A percentile compares a stretch with the other conserved stretches of the same genome.
Evolutionary conservation across 1,140 invertebrate genomes (phyloP).

Genomic region (Aphelenchoides besseyi): DNA sequence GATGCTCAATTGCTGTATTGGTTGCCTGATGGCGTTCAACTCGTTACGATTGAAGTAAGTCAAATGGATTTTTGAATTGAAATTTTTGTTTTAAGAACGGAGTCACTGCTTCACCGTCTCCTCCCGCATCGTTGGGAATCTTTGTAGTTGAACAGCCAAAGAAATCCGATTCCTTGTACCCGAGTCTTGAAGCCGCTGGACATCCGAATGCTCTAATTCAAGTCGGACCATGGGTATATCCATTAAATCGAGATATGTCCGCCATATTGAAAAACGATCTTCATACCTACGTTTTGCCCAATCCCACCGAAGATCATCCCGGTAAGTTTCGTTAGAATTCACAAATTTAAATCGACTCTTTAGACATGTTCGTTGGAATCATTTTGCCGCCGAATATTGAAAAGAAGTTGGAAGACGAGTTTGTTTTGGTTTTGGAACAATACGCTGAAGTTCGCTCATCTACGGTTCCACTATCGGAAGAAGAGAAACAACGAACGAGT

Average conservation of each 20-base stretch:
- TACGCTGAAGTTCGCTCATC: constrained; percentile 20
- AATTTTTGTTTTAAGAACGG: neutral
- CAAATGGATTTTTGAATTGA: neutral
- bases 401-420: constrained; percentile 35
- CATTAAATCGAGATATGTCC: neutral
- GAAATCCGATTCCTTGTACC: constrained; percentile 8
- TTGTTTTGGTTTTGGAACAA: constrained; percentile 33
- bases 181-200: neutral
- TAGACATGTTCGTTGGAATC: constrained; percentile 49
- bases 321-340: constrained; percentile 33
- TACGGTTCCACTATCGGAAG: constrained; percentile 31
- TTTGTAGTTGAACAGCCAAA: constrained; percentile 16
- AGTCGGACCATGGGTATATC: constrained; percentile 27
- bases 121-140: constrained; percentile 20
- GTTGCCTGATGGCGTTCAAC: constrained; percentile 48
- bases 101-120: constrained; percentile 1
- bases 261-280: constrained; percentile 27
- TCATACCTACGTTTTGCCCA: constrained; percentile 46
- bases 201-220: constrained; percentile 19
- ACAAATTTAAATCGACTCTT: neutral
- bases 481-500: constrained; percentile 25
- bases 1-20: constrained; percentile 49
- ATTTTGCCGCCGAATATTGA: constrained; percentile 41
- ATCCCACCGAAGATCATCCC: constrained; percentile 45
- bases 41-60: constrained; percentile 44